These are phyloP conservation scores for Cancer borealis DNA, from an alignment of 2,888 invertebrate genomes.

Conservation along the genomic window DNA sequence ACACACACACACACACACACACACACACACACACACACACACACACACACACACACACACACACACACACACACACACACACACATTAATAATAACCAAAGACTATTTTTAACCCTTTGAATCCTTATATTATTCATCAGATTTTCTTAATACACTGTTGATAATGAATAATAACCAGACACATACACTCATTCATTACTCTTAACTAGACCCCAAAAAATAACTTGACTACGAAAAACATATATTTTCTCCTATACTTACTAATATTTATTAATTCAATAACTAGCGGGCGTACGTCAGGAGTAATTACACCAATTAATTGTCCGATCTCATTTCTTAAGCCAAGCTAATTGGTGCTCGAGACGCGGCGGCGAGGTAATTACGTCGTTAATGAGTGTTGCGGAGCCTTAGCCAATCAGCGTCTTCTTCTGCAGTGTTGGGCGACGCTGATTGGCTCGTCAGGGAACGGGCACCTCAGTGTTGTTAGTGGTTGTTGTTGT, in stretches of 20 bases:
- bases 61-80: slow-evolving; percentile 22
- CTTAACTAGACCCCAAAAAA: slow-evolving; percentile 5
- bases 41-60: slow-evolving; percentile 38
- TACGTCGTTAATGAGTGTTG: slow-evolving; percentile 35
- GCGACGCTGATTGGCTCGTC: not conserved
- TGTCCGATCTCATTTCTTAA: slow-evolving; percentile 41
- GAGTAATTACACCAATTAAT: slow-evolving; percentile 33
- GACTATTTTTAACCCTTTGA: not conserved
- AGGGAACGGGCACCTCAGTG: not conserved
- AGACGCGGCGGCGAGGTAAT: slow-evolving; percentile 37
- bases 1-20: slow-evolving; percentile 37
- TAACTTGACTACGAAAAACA: not conserved
- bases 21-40: slow-evolving; percentile 43
- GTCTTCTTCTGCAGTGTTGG: not conserved
- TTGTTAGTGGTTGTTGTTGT: not conserved
- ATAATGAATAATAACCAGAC: not conserved
- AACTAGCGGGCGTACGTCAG: not conserved
- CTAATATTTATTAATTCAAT: not conserved
- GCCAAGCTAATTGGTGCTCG: slow-evolving; percentile 27
- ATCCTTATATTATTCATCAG: not conserved
- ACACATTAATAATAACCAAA: not conserved
- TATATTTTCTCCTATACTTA: slow-evolving; percentile 11
- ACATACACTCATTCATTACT: not conserved
- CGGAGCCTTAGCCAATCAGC: slow-evolving; percentile 9
- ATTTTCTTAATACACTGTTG: slow-evolving; percentile 24